phyloP scores from a whole-genome alignment of 2,888 invertebrate genomes.

The Bibio marci region DNA sequence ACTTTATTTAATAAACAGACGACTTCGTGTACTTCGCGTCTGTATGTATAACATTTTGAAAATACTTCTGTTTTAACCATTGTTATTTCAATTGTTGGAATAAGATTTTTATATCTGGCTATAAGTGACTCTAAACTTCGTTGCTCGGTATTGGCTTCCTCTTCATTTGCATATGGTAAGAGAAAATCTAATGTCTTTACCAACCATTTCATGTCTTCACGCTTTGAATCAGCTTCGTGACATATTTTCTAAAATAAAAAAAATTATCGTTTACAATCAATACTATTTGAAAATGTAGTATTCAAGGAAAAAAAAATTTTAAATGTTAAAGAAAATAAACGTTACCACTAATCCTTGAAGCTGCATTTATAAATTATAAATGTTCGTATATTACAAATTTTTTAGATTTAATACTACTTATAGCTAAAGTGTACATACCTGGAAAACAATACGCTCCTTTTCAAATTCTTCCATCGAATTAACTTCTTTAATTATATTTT shows the following conservation, averaged over 20 bases:
- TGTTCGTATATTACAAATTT: slow-evolving; percentile 5
- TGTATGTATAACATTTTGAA: slow-evolving; percentile 81
- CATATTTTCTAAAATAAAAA: slow-evolving; percentile 55
- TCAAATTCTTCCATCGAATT: slow-evolving; percentile 81
- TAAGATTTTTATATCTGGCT: slow-evolving; percentile 74
- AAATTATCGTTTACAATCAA: not conserved
- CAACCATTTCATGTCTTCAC: slow-evolving; percentile 91
- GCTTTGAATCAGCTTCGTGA: slow-evolving; percentile 73
- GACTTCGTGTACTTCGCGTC: slow-evolving; percentile 75
- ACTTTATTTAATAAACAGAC: slow-evolving; percentile 61
- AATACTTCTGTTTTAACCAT: slow-evolving; percentile 86
- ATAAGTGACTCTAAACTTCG: slow-evolving; percentile 65
- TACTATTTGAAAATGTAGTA: not conserved
- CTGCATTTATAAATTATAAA: slow-evolving; percentile 18
- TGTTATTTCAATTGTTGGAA: slow-evolving; percentile 82
- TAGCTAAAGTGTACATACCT: slow-evolving; percentile 37
- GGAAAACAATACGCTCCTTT: slow-evolving; percentile 72
- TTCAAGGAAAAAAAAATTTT: not conserved
- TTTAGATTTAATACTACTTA: not conserved
- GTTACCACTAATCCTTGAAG: slow-evolving; percentile 33
- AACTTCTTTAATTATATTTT: slow-evolving; percentile 68
- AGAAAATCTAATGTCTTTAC: slow-evolving; percentile 80
- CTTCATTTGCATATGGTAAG: slow-evolving; percentile 63
- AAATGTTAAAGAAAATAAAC: slow-evolving; percentile 1
- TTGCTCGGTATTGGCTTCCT: slow-evolving; percentile 65